These are phyloP conservation scores for Tringa solitaria DNA, from an alignment of 2,113 vertebrate genomes.

Conservation along the genomic window DNA sequence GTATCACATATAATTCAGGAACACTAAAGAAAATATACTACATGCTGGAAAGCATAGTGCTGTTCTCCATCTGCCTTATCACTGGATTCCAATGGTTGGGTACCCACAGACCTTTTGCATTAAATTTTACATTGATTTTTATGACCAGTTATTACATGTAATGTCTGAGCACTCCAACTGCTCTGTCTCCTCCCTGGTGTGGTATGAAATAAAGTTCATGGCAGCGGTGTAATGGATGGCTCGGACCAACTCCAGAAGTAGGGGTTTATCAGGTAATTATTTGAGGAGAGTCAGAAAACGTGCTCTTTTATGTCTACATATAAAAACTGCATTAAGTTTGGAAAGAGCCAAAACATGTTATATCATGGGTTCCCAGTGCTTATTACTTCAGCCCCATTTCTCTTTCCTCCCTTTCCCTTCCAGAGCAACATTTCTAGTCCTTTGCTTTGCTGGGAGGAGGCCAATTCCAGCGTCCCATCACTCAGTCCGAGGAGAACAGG, in stretches of 20 bases:
- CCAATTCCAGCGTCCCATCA: neutral
- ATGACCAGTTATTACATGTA: conserved; percentile 49
- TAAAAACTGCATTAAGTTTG: conserved; percentile 65
- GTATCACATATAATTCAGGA: neutral
- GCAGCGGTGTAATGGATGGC: conserved; percentile 48
- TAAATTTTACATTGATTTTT: conserved; percentile 70
- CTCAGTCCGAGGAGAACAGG: neutral
- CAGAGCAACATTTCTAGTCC: neutral
- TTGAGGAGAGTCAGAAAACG: conserved; percentile 24
- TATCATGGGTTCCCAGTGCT: conserved; percentile 1
- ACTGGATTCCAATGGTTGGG: conserved; percentile 39
- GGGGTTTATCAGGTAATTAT: conserved; percentile 54
- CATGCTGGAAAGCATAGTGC: neutral
- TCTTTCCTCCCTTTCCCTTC: neutral
- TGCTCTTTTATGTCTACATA: conserved; percentile 43
- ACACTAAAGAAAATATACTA: conserved; percentile 26
- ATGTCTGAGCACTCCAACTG: conserved; percentile 47
- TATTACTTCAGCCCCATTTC: neutral
- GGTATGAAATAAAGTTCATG: conserved; percentile 71
- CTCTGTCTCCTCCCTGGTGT: conserved; percentile 62
- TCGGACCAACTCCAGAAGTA: conserved; percentile 54
- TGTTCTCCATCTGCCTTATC: conserved; percentile 57
- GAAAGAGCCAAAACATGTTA: conserved; percentile 36
- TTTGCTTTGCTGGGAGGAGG: neutral
- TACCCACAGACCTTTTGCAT: conserved; percentile 65